Percentiles rank a stretch among this genome's conserved stretches.
These are phyloP conservation scores for Stomatorhinus walkeri DNA, from an alignment of 2,797 vertebrate genomes.

Conservation along the genomic window DNA sequence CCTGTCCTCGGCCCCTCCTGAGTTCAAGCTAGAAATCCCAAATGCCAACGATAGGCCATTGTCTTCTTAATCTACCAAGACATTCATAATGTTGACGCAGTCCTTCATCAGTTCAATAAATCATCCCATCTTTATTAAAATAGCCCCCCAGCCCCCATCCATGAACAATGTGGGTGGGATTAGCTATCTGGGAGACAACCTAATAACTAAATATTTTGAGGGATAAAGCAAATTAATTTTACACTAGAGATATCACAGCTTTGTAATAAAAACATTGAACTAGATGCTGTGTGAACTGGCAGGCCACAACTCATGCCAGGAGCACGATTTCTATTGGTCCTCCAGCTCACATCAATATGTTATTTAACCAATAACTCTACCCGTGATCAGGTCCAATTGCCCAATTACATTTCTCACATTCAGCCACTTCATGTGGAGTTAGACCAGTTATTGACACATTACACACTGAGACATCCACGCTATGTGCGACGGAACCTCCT, in stretches of 20 bases:
- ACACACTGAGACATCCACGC: not conserved
- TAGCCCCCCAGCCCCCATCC: not conserved
- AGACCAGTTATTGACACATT: not conserved
- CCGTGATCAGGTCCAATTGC: not conserved
- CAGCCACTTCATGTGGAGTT: not conserved
- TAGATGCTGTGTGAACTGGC: not conserved
- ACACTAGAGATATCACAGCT: not conserved
- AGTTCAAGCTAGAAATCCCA: not conserved
- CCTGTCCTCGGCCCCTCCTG: not conserved
- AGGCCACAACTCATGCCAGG: not conserved
- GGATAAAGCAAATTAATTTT: constrained; percentile 19
- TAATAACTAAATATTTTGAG: constrained; percentile 15
- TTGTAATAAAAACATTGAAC: not conserved
- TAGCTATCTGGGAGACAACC: not conserved
- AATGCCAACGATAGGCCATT: not conserved
- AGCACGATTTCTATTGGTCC: not conserved
- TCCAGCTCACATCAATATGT: not conserved
- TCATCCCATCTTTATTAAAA: constrained; percentile 19
- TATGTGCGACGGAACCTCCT: not conserved
- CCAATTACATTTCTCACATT: not conserved
- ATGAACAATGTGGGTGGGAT: not conserved
- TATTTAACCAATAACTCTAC: not conserved
- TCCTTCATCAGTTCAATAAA: constrained; percentile 16
- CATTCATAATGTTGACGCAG: constrained; percentile 3
- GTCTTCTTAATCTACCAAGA: constrained; percentile 11